A percentile compares a stretch with the other conserved stretches of the same genome.
phyloP scores from a whole-genome alignment of 2,797 vertebrate genomes.

The Ctenopoma multispine region DNA sequence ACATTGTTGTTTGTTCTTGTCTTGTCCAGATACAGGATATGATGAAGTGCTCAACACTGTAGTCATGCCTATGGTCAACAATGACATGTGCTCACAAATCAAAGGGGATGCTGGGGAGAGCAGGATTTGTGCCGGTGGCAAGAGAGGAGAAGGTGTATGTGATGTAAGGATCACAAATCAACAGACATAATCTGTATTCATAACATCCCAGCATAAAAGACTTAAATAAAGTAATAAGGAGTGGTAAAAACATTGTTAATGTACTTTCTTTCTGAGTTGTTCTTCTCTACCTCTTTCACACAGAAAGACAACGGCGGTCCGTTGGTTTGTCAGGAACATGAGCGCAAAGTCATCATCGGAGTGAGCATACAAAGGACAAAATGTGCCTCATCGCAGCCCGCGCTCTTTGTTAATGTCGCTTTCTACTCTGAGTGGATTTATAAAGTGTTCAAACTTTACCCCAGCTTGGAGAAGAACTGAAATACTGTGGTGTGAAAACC shows the following conservation, averaged over 20 bases:
- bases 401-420: constrained; percentile 94
- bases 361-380: constrained; percentile 96
- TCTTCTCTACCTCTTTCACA: constrained; percentile 8
- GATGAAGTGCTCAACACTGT: constrained; percentile 91
- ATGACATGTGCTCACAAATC: constrained; percentile 90
- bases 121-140: constrained; percentile 94
- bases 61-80: constrained; percentile 90
- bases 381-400: constrained; percentile 91
- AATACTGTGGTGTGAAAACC: constrained; percentile 41
- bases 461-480: constrained; percentile 75
- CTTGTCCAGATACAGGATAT: constrained; percentile 83
- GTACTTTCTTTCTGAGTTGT: constrained; percentile 19
- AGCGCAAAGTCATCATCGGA: constrained; percentile 91
- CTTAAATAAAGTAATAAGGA: no score
- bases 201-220: no score
- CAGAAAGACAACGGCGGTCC: constrained; percentile 96
- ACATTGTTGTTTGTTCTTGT: background rate
- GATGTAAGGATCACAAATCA: constrained; percentile 85
- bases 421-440: constrained; percentile 98
- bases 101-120: constrained; percentile 92
- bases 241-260: no score
- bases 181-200: no score
- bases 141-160: constrained; percentile 90
- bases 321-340: constrained; percentile 92
- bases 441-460: constrained; percentile 90